Base-by-base conservation (phyloP, 2,888 invertebrate genomes). In the Chromoteleia sp. region DNA sequence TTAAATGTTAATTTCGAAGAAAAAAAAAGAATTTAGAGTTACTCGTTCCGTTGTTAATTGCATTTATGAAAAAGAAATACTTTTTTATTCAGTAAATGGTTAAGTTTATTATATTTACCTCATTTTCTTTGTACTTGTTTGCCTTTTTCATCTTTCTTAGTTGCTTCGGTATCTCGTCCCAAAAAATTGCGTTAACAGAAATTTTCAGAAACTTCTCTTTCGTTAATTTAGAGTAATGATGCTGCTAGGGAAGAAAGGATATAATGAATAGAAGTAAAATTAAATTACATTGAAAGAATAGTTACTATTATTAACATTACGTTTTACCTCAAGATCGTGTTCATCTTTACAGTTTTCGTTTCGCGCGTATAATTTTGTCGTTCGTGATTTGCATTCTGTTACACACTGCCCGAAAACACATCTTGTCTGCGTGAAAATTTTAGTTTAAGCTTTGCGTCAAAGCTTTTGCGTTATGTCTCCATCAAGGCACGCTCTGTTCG, bases 311-410 rank as follows among this genome's bases (percentile, higher is more conserved):
- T 59, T 58, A 71, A 58, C 29, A 39, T 73, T 52, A 52, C 12
- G 19, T 45, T 29, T 36, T 8, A 54, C 15, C 43, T 39, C 6
- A 30, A 29, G 33, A 50, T 54, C 17, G 21, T 45, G 7, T 63
- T 48, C 25, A 39, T 75, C 50, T 50, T 48, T 17, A 30, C 2
- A 25, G 48, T 30, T 50, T 52, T 67, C 39, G 30, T 39, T 70
- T 63, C 67, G 30, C 48, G 19, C 29, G 29, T 41, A 25, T 63
- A 70, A 77, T 52, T 61, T 61, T 70, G 56, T 70, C 25, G 54
- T 8, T 29, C 43, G 19, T 61, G 54, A 77, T 78, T 78, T 78
- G 56, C 71, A 78, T 78, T 71, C 36, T 33, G 56, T 65, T 56
- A 43, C 58, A 43, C 58, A 58, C 56, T 30, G 43, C 54, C 25